Evolutionary conservation across 2,888 invertebrate species (phyloP), one percentile per base, ranked within the genome.

Genomic region (Liposcelis brunnea): DNA sequence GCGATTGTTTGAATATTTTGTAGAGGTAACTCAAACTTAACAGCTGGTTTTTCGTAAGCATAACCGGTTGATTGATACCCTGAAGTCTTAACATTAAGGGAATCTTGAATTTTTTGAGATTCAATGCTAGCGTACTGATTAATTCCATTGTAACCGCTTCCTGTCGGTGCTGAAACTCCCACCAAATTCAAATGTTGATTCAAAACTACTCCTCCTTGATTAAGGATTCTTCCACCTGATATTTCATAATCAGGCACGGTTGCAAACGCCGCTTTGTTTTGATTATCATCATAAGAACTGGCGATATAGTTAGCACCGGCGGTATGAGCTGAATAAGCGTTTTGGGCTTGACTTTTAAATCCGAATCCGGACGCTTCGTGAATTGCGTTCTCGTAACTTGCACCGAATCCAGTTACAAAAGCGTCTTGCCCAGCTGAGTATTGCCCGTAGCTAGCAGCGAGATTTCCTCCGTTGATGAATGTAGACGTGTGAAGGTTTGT

Each of bases 231-330:
- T 16, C 58, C 55, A n/a, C 58, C 61, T 16, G 59, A 52, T 2
- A 60, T 52, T 6, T 58, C 51, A 6, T 55, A 55, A 43, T 59
- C 61, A 1, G 63, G 57, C 42, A 59, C 48, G 1, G 55, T 51
- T 2, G 57, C 58, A 18, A 58, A 59, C 2, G 55, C 52, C 7
- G 59, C 57, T 43, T 57, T 53, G 44, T 53, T 49, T 15, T 55
- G 45, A 10, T 61, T 59, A 44, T 61, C 59, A 6, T 50, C 45
- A 18, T 53, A 49, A 44, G 52, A 52, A 4, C 54, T 53, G n/a
- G 50, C 52, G 2, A 60, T 55, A 43, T 58, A 59, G 33, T 59
- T 61, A 12, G 35, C 47, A 10, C 47, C 46, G 19, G 31, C 46
- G n/a, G 26, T 7, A 10, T 16, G 12, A 15, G 42, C 42, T 26